Base-by-base conservation (phyloP, 2,113 vertebrate genomes). In the Cyprinodon tularosa region DNA sequence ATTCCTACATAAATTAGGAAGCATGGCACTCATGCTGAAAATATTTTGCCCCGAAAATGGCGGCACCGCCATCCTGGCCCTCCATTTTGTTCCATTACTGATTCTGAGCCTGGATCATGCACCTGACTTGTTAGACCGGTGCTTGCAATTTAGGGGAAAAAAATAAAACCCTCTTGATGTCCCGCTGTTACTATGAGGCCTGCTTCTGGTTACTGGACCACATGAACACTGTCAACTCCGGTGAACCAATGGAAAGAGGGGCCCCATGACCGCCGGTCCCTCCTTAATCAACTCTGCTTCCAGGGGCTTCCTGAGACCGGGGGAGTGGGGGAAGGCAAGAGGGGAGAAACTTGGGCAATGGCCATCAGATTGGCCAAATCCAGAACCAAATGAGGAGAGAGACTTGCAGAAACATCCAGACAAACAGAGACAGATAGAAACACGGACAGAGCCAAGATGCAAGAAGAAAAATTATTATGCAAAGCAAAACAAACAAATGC, bases 1-100 rank as follows among this genome's bases (percentile, higher is more conserved):
- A 76, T 86, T 88, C 86, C 71, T 59, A 68, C 71, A 76, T 68
- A 70, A 45, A 86, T 85, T 82, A 83, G 74, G 65, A 77, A 76
- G 84, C 74, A 76, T 87, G 83, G 84, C 88, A 85, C 40, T 29
- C 76, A 59, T 47, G 61, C 66, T 83, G 79, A 80, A 89, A 91
- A 91, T 87, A 87, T 90, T 83, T 88, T 77, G 79, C 84, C 80
- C 84, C 85, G 50, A 90, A 93, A 92, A 93, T 93, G 91, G 92
- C 91, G 91, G 89, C 81, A 2, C 48, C 57, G 75, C 71, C 81
- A 83, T 78, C 64, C 80, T 71, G 17, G 73, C 77, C 90, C 86
- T 89, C 90, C 92, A 93, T 92, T 93, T 91, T 92, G 90, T 92
- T 86, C 84, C 81, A 82, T 84, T 68, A 67, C 82, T 79, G 77